Evolutionary conservation across 1,140 invertebrate species (phyloP), one percentile per base, ranked within the genome.

Genomic region (Harpegnathos saltator): DNA sequence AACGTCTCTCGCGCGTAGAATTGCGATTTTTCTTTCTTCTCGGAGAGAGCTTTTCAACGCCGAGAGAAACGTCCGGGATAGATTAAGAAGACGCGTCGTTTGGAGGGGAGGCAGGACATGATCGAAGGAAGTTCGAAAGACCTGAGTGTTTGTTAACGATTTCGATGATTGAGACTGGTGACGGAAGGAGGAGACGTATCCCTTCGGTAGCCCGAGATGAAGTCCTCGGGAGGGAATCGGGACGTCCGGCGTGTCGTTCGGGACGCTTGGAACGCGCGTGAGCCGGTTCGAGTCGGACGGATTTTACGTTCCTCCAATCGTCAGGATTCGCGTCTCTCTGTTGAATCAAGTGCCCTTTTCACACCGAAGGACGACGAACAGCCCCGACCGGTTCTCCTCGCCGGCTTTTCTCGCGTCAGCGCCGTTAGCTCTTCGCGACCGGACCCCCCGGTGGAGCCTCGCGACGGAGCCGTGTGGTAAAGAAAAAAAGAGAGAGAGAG

Each of bases 311-410:
- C 50, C 38, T 44, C 7, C 72, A 52, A 12, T 58, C 66, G 58
- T 78, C 77, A 71, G 83, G 38, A 26, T 85, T 91, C 91, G 81
- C 82, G 85, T 89, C 87, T 91, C 85, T 89, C 89, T 91, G 90
- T 93, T 93, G 63, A 90, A 93, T 93, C 93, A 93, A 93, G 93
- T 93, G 92, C 89, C 92, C 92, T 93, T 93, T 91, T 92, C 92
- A 92, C 85, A 92, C 91, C 88, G 91, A 89, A 92, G 89, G 69
- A 80, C 59, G 52, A 85, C 81, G 54, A 78, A 80, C 44, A 54
- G 38, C 4, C 59, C n/a, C 24, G 72, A 62, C 62, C 75, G 75
- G 65, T 33, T 58, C 44, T 66, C 33, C n/a, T 38, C 62, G 52
- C 11, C 62, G 50, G 82, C 73, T 56, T 48, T 61, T 75, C 86